Conservation (phyloP, 2,113 vertebrate genomes). For the Okapia johnstoni region DNA sequence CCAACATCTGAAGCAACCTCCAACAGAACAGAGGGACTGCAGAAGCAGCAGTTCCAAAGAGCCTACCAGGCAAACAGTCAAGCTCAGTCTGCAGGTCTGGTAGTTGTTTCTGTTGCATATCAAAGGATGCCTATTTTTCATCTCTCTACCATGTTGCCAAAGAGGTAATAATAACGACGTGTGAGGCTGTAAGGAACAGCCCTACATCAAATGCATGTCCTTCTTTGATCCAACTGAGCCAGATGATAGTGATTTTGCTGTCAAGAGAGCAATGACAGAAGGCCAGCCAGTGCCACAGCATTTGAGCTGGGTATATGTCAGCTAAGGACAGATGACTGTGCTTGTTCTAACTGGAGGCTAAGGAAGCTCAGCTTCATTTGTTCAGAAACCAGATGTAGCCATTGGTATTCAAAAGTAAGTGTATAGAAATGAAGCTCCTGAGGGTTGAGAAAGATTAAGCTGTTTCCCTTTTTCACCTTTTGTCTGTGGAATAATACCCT, state of each 20-base stretch:
- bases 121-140: conserved; percentile 35
- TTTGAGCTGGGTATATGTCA: conserved; percentile 18
- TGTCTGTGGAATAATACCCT: not conserved
- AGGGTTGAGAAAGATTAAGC: conserved; percentile 8
- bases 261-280: conserved; percentile 24
- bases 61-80: not conserved
- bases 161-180: conserved; percentile 48
- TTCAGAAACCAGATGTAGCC: conserved; percentile 35
- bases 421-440: not conserved
- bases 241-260: conserved; percentile 54
- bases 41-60: not conserved
- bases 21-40: not conserved
- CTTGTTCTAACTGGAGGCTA: not conserved
- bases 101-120: conserved; percentile 5
- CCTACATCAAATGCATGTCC: not conserved
- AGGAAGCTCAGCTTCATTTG: conserved; percentile 3
- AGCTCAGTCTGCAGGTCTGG: not conserved
- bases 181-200: conserved; percentile 16
- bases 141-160: not conserved
- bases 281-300: not conserved
- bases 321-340: conserved; percentile 16
- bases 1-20: not conserved
- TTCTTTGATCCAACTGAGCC: conserved; percentile 44
- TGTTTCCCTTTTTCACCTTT: not conserved
- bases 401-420: not conserved